phyloP scores from a whole-genome alignment of 2,113 vertebrate genomes.

The Siniperca knerii region DNA sequence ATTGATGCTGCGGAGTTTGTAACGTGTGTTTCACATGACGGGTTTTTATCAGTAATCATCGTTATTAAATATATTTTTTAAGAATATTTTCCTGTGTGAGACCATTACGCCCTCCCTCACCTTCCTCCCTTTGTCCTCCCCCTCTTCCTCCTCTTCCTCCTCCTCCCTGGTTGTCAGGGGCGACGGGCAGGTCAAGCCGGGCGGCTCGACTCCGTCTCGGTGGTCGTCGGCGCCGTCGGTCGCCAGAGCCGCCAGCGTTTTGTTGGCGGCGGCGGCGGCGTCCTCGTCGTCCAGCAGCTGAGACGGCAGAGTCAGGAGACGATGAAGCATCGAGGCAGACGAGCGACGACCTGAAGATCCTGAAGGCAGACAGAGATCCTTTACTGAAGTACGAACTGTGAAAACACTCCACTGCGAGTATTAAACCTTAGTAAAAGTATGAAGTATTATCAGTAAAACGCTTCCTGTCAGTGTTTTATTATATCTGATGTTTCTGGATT shows the following conservation, averaged over 20 bases:
- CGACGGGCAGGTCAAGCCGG: background rate
- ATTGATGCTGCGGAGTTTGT: too few relatives aligned
- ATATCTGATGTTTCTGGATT: too few relatives aligned
- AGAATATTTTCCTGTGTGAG: too few relatives aligned
- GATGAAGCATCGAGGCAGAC: conserved; percentile 85
- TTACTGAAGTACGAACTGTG: too few relatives aligned
- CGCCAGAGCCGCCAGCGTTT: conserved; percentile 44
- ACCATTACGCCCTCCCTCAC: conserved; percentile 21
- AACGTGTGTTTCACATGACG: too few relatives aligned
- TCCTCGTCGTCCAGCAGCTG: conserved; percentile 81
- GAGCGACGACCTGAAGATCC: conserved; percentile 62
- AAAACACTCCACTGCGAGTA: too few relatives aligned
- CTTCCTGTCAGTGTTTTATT: too few relatives aligned
- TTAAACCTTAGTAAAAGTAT: too few relatives aligned
- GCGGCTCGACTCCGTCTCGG: background rate
- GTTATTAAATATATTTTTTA: too few relatives aligned
- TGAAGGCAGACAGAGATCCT: background rate
- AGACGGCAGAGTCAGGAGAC: conserved; percentile 84
- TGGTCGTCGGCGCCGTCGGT: conserved; percentile 14
- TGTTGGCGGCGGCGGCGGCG: conserved; percentile 43
- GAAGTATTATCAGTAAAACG: too few relatives aligned
- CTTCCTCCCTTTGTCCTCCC: conserved; percentile 67
- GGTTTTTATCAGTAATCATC: too few relatives aligned
- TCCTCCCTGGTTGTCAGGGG: conserved; percentile 38
- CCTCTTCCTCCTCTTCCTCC: conserved; percentile 48